Evolutionary conservation across 2,888 invertebrate genomes (phyloP).

Genomic region (Uloborus plumipes): DNA sequence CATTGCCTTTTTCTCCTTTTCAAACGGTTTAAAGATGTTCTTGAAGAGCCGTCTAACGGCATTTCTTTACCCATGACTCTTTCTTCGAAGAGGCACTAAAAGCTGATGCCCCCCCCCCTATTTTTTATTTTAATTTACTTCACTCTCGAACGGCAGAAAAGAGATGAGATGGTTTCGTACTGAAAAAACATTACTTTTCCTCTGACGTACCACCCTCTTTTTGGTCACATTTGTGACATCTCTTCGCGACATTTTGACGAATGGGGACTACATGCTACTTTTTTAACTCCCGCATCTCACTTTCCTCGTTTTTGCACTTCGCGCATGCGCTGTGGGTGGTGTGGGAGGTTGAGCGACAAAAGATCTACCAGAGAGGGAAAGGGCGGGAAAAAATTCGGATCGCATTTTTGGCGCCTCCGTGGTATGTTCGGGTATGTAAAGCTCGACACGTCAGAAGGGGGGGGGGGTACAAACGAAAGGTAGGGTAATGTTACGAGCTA

Average conservation of each 20-base stretch:
- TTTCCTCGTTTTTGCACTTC: not conserved
- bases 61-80: not conserved
- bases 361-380: not conserved
- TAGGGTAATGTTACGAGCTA: slow-evolving; percentile 27
- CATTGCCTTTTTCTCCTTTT: too few relatives aligned
- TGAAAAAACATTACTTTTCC: not conserved
- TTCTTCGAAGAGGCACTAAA: slow-evolving; percentile 1
- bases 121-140: slow-evolving; percentile 21
- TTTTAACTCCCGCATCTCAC: slow-evolving; percentile 3
- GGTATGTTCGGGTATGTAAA: slow-evolving; percentile 28
- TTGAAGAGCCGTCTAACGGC: too few relatives aligned
- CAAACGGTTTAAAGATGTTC: too few relatives aligned
- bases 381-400: slow-evolving; percentile 18
- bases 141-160: not conserved
- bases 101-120: not conserved
- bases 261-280: slow-evolving; percentile 7
- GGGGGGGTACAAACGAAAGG: not conserved
- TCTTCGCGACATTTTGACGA: slow-evolving; percentile 35
- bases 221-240: slow-evolving; percentile 26
- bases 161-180: not conserved
- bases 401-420: slow-evolving; percentile 48
- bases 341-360: not conserved
- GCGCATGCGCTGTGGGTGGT: slow-evolving; percentile 28
- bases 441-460: slow-evolving; percentile 3
- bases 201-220: not conserved